phyloP scores from a whole-genome alignment of 2,888 invertebrate genomes.

The Plagodis pulveraria region DNA sequence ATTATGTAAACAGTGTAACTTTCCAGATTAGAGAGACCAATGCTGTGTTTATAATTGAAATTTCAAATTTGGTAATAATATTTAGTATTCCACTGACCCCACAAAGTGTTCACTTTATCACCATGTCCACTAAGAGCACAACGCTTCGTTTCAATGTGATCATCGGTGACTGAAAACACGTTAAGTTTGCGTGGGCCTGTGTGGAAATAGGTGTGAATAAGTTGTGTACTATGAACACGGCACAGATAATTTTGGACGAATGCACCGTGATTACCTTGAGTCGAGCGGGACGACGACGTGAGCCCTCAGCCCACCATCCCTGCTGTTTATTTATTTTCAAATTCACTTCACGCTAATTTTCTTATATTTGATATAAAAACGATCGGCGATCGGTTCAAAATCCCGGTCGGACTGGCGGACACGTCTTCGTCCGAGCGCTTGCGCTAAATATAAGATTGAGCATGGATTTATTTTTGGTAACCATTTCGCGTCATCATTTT shows the following conservation, averaged over 20 bases:
- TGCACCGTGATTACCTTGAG: conserved; percentile 77
- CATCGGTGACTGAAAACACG: conserved; percentile 79
- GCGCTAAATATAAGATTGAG: conserved; percentile 84
- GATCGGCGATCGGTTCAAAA: conserved; percentile 77
- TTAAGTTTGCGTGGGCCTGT: conserved; percentile 80
- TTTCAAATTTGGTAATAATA: conserved; percentile 34
- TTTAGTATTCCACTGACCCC: conserved; percentile 62
- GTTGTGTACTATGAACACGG: conserved; percentile 76
- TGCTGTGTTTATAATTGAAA: conserved; percentile 8
- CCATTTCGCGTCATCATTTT: conserved; percentile 79
- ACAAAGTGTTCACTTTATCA: conserved; percentile 68
- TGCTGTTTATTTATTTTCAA: conserved; percentile 58
- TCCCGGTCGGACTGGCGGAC: conserved; percentile 79
- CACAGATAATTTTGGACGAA: conserved; percentile 71
- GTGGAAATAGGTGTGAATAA: conserved; percentile 83
- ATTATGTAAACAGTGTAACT: conserved; percentile 21
- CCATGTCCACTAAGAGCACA: conserved; percentile 79
- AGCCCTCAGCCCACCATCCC: conserved; percentile 58
- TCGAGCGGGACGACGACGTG: conserved; percentile 57
- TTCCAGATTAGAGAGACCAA: conserved; percentile 11
- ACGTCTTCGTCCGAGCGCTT: conserved; percentile 72
- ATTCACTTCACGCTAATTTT: conserved; percentile 55
- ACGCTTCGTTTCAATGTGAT: conserved; percentile 80
- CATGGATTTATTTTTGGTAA: conserved; percentile 81
- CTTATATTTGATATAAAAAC: conserved; percentile 55